phyloP scores from a whole-genome alignment of 2,797 vertebrate genomes.

The Pantherophis vulpinus region DNA sequence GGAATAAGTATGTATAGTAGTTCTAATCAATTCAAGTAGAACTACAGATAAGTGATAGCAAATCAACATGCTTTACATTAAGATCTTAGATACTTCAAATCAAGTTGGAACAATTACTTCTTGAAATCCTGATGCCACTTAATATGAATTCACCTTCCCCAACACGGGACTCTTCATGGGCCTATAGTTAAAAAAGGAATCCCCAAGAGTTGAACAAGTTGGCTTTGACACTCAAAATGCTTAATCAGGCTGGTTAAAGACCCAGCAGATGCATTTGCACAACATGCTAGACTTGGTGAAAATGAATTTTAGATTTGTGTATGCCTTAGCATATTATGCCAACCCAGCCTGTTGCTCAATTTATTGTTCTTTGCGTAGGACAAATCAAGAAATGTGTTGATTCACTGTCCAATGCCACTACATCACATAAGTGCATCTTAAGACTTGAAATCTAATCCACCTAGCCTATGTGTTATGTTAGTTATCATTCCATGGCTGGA shows the following conservation, averaged over 20 bases:
- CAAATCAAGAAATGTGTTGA: neutral
- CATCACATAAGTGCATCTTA: neutral
- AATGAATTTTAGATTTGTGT: neutral
- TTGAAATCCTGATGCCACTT: neutral
- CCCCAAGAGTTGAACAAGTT: neutral
- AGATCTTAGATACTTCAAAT: neutral
- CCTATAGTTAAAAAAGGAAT: neutral
- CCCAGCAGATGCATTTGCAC: neutral
- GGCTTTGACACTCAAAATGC: neutral
- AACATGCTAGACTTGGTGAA: neutral
- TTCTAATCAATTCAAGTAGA: neutral
- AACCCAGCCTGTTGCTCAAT: neutral
- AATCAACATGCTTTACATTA: neutral
- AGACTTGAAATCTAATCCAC: neutral
- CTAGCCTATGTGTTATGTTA: neutral
- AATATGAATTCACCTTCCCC: neutral
- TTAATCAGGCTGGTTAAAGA: neutral
- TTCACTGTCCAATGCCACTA: neutral
- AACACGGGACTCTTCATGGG: neutral
- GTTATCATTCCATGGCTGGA: neutral
- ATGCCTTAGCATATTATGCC: neutral
- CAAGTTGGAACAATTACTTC: neutral
- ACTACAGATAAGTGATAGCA: neutral
- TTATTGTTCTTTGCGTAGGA: neutral
- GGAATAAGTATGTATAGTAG: too few relatives aligned